These are phyloP conservation scores for Trachurus trachurus DNA, from an alignment of 2,797 vertebrate genomes.

Conservation along the genomic window DNA sequence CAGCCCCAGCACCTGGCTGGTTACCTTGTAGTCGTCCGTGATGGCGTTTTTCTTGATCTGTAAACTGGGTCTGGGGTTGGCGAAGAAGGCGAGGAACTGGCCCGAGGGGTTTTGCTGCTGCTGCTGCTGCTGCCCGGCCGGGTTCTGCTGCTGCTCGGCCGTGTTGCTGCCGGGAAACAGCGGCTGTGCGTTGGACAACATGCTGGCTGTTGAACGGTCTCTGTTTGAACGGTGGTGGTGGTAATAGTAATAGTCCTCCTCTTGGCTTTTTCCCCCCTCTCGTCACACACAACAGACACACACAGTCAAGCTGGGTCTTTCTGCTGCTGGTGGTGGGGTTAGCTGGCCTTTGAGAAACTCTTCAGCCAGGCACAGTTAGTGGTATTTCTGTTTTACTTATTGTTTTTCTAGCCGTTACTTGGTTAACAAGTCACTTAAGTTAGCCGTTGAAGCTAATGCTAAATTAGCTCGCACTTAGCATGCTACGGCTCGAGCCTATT, in stretches of 20 bases:
- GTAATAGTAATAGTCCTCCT: constrained; percentile 29
- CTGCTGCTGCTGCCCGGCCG: constrained; percentile 69
- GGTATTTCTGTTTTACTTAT: too few species aligned
- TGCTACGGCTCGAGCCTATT: constrained; percentile 68
- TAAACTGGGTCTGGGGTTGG: constrained; percentile 85
- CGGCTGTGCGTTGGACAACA: constrained; percentile 90
- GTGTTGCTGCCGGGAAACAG: constrained; percentile 83
- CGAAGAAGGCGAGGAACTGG: constrained; percentile 82
- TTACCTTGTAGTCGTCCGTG: constrained; percentile 98
- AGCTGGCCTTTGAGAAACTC: constrained; percentile 43
- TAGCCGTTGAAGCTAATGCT: constrained; percentile 41
- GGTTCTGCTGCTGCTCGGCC: constrained; percentile 75
- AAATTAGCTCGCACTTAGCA: constrained; percentile 73
- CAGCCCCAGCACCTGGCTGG: constrained; percentile 94
- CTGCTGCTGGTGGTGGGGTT: constrained; percentile 47
- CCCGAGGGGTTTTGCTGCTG: constrained; percentile 73
- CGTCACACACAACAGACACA: not conserved
- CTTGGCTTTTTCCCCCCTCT: constrained; percentile 6
- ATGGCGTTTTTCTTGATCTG: constrained; percentile 96
- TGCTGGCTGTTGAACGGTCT: constrained; percentile 53
- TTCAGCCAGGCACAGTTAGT: constrained; percentile 18
- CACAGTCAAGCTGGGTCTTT: constrained; percentile 35
- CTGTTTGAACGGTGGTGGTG: too few species aligned
- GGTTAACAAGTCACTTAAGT: constrained; percentile 56
- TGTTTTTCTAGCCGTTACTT: constrained; percentile 37